Base-by-base conservation (phyloP, 2,113 vertebrate genomes). In the Oreocharis arfaki region DNA sequence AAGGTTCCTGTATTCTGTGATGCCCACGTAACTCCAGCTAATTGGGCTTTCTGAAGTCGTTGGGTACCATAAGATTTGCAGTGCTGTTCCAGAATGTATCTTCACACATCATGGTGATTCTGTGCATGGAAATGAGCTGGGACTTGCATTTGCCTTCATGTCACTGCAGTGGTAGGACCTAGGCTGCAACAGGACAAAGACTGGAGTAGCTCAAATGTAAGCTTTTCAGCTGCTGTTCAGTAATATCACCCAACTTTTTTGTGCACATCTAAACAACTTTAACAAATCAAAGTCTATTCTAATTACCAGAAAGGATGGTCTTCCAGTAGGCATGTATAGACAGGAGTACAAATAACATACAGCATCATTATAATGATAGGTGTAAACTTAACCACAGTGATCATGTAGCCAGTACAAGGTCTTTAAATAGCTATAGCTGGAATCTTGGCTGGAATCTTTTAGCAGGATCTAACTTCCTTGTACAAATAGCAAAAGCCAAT, bases 241-340 rank as follows among this genome's bases (percentile, higher is more conserved):
- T 69, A 55, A 22, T 59, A 46, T 35, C 33, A 33, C 16, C 11
- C 32, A 44, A 39, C 19, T 59, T 7, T 80, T 79, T 20, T 50
- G 23, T 86, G 93, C 28, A n/a, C 65, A 61, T 42, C 89, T 89
- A 87, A 93, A 87, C 44, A 78, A 87, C 92, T 95, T 97, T 55
- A 91, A 81, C n/a, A 57, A 74, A 96, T 90, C 77, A 89, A 95
- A 93, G 79, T 90, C 60, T 80, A 11, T 93, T 95, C 61, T 87
- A 89, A 87, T 64, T 95, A 81, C 70, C 75, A 94, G 53, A 97
- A 94, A 82, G 71, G 65, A 89, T 84, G 87, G 28, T 86, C 41
- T 88, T 75, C 67, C 84, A 70, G 79, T 32, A 89, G 49, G 13
- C 10, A 8, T 50, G 33, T 9, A 1, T 67, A 95, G 87, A 89